A percentile compares a stretch with the other conserved stretches of the same genome.
These are phyloP conservation scores for Amiota communis DNA, from an alignment of 2,888 invertebrate species.

Conservation along the genomic window DNA sequence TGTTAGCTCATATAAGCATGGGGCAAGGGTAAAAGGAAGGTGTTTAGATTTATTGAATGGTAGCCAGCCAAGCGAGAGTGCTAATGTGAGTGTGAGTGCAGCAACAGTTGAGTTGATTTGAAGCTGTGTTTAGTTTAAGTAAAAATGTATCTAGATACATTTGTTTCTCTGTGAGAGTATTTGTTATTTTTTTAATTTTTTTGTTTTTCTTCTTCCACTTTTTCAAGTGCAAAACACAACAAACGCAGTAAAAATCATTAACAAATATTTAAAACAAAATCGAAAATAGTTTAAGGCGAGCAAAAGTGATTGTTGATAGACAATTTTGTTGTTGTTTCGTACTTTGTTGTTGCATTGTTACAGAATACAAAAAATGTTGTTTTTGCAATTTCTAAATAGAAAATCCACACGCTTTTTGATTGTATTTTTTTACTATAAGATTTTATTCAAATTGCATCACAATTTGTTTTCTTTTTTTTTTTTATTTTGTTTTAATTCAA, in stretches of 20 bases:
- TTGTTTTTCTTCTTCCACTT: not conserved
- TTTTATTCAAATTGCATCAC: not conserved
- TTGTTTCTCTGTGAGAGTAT: not conserved
- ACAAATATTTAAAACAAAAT: slow-evolving; percentile 7
- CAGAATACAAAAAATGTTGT: not conserved
- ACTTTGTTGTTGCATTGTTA: not conserved
- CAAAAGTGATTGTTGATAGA: slow-evolving; percentile 23
- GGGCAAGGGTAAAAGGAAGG: not conserved
- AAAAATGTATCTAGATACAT: not conserved
- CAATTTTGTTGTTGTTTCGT: not conserved
- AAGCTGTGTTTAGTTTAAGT: not conserved
- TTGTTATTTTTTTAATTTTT: not conserved
- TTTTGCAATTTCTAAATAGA: too few relatives aligned
- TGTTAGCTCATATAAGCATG: not conserved
- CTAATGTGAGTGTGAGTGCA: not conserved
- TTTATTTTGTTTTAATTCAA: slow-evolving; percentile 28
- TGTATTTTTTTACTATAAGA: slow-evolving; percentile 9
- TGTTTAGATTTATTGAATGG: not conserved
- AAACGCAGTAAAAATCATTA: slow-evolving; percentile 8
- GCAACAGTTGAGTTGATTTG: not conserved
- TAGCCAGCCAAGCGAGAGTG: not conserved
- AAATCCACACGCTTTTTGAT: too few relatives aligned
- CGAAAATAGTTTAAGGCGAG: slow-evolving; percentile 13
- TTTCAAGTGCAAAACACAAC: slow-evolving; percentile 1
- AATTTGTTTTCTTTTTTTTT: slow-evolving; percentile 22